phyloP scores from a whole-genome alignment of 2,888 invertebrate species.

The Cantharis flavilabris region DNA sequence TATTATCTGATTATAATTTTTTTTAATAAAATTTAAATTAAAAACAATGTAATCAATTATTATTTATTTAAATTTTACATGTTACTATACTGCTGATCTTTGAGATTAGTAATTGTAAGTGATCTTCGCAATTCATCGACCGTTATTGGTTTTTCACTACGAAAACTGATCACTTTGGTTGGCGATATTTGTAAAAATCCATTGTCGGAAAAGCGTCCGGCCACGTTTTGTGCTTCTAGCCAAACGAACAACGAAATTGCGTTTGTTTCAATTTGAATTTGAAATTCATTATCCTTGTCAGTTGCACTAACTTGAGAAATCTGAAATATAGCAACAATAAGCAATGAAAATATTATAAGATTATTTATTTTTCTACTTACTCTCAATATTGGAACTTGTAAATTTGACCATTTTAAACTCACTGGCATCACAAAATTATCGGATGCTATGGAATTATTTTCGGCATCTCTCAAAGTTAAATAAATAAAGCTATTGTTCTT shows the following conservation, averaged over 20 bases:
- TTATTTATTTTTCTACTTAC: conserved; percentile 42
- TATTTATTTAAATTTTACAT: too few species aligned
- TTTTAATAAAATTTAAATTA: not conserved
- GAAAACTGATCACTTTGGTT: conserved; percentile 41
- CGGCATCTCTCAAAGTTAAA: conserved; percentile 57
- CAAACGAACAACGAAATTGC: conserved; percentile 71
- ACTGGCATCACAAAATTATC: conserved; percentile 71
- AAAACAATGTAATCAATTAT: too few species aligned
- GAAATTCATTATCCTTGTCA: conserved; percentile 38
- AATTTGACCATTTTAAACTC: conserved; percentile 59
- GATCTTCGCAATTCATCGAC: conserved; percentile 36
- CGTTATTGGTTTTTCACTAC: conserved; percentile 34
- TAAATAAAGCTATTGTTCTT: conserved; percentile 53
- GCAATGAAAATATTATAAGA: not conserved
- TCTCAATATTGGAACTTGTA: conserved; percentile 61
- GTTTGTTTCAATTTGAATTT: conserved; percentile 56
- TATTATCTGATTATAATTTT: not conserved
- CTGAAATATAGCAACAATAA: conserved; percentile 26
- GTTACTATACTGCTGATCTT: conserved; percentile 23
- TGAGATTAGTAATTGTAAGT: conserved; percentile 45
- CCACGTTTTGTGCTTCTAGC: conserved; percentile 61
- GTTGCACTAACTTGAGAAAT: conserved; percentile 37
- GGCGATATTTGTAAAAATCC: conserved; percentile 61
- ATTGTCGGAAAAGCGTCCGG: conserved; percentile 76
- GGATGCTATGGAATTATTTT: conserved; percentile 59